These are phyloP conservation scores for Cordilura impudica DNA, from an alignment of 2,888 invertebrate species.

Conservation along the genomic window DNA sequence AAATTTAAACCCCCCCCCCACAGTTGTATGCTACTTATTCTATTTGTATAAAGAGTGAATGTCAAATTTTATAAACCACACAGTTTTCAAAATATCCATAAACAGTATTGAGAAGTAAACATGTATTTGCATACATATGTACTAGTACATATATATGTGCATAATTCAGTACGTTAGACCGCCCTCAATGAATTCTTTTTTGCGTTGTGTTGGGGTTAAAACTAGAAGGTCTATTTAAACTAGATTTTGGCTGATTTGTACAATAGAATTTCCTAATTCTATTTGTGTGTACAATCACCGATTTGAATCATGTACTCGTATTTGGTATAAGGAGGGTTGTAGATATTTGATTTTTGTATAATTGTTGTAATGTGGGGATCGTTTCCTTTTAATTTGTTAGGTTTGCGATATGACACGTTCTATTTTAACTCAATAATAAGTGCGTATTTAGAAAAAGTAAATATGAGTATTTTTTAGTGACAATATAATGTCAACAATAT, in stretches of 20 bases:
- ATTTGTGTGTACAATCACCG: conserved; percentile 65
- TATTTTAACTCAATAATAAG: conserved; percentile 41
- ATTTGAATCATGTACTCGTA: conserved; percentile 46
- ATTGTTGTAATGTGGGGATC: conserved; percentile 51
- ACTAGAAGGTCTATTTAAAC: conserved; percentile 69
- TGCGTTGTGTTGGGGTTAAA: background rate
- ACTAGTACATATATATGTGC: no score
- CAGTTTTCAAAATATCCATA: conserved; percentile 71
- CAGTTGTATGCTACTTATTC: conserved; percentile 21
- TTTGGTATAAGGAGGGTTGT: conserved; percentile 30
- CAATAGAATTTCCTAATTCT: conserved; percentile 74
- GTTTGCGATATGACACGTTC: conserved; percentile 59
- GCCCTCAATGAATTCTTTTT: no score
- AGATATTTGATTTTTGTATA: conserved; percentile 41
- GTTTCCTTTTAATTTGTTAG: conserved; percentile 56
- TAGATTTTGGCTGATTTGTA: conserved; percentile 72
- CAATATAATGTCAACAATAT: conserved; percentile 29
- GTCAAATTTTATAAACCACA: conserved; percentile 69
- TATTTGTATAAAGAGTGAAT: conserved; percentile 43
- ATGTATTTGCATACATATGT: no score
- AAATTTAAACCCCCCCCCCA: conserved; percentile 18
- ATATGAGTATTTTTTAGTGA: conserved; percentile 28
- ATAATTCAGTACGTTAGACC: no score
- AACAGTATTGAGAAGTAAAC: no score
- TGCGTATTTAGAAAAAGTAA: conserved; percentile 31